phyloP scores from a whole-genome alignment of 2,113 vertebrate species.

The Lepus europaeus region DNA sequence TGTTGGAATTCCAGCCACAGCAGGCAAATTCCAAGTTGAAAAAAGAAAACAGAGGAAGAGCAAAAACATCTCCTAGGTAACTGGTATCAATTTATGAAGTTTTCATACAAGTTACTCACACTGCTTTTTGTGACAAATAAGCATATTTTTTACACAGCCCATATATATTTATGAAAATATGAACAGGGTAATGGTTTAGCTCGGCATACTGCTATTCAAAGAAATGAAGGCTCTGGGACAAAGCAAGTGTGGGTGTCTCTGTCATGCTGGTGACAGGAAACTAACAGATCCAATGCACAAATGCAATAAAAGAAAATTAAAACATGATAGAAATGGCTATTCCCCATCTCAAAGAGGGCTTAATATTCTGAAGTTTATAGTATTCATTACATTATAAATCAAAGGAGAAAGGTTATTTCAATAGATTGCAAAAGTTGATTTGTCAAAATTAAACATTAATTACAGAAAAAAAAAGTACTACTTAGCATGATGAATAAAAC shows the following conservation, averaged over 20 bases:
- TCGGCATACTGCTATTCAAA: not conserved
- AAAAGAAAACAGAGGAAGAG: not conserved
- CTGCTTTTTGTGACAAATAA: not conserved
- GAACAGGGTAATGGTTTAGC: not conserved
- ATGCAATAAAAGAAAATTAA: slow-evolving; percentile 31
- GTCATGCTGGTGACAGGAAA: not conserved
- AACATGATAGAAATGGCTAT: not conserved
- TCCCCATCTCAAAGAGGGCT: not conserved
- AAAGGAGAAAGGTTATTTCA: not conserved
- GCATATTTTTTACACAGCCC: not conserved
- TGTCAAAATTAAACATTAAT: slow-evolving; percentile 20
- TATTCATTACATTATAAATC: not conserved
- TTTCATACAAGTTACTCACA: not conserved
- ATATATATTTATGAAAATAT: not conserved
- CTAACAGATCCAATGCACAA: slow-evolving; percentile 27
- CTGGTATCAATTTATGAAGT: not conserved
- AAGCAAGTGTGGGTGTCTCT: not conserved
- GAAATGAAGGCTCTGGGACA: not conserved
- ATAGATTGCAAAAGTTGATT: not conserved
- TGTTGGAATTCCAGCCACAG: not conserved
- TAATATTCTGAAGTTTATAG: slow-evolving; percentile 9
- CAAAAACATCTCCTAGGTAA: not conserved
- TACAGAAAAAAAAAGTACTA: not conserved
- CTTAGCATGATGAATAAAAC: slow-evolving; percentile 5
- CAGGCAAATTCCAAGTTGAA: not conserved